Conservation (phyloP, 2,113 vertebrate genomes). For the Phalacrocorax pelagicus region DNA sequence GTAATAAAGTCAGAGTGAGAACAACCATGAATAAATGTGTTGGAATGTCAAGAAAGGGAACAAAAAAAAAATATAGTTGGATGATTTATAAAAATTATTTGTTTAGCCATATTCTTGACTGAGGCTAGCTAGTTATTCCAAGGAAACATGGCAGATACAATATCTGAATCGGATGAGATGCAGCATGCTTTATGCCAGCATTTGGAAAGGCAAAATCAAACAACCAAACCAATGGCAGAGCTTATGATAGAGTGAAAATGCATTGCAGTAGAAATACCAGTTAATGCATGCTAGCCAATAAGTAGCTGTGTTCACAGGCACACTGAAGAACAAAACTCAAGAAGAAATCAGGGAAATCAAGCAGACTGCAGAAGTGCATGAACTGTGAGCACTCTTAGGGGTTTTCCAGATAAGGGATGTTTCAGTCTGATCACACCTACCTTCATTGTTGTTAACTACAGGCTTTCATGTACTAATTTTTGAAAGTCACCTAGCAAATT, state of each 20-base stretch:
- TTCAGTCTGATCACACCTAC: background rate
- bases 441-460: background rate
- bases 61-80: background rate
- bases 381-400: background rate
- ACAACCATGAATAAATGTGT: background rate
- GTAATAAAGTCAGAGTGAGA: background rate
- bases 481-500: background rate
- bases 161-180: background rate
- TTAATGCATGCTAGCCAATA: background rate
- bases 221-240: background rate
- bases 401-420: background rate
- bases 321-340: background rate
- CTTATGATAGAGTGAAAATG: background rate
- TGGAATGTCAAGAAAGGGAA: background rate
- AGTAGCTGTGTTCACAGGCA: background rate
- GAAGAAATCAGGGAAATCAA: background rate
- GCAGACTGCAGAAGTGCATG: background rate
- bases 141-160: background rate
- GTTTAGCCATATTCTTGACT: background rate
- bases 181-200: background rate
- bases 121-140: background rate
- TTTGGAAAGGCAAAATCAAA: background rate
- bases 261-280: background rate
- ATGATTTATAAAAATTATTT: background rate
- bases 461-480: background rate